Base-by-base conservation (phyloP, 2,113 vertebrate genomes). In the Hemibates koningsi region DNA sequence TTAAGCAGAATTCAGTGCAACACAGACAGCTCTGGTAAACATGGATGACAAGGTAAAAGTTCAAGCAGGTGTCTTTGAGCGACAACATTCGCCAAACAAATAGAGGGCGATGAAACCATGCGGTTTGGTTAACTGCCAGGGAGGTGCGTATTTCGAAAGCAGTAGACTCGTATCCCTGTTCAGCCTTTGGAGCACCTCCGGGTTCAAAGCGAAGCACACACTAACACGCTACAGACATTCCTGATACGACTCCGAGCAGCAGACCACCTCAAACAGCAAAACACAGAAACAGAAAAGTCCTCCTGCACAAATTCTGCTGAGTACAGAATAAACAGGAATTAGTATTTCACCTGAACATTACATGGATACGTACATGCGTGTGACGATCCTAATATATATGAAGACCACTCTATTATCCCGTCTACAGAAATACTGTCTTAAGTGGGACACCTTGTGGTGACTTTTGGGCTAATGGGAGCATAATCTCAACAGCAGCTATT, bases 401-500 rank as follows among this genome's bases (percentile, higher is more conserved):
- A 3, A 61, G 6, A 54, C 45, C 45, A 45, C 61, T 50, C n/a
- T 13, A 14, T 14, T 24, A 24, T 52, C 52, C 43, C 17, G 9
- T 29, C 48, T 13, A 9, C 32, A 21, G 53, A 52, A 91, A 88
- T 3, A 87, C 81, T 80, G 78, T 21, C 38, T 63, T 32, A 21
- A 71, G 9, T 13, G 41, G 41, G 61, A 5, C 89, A 84, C 79
- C 92, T 32, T 34, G 83, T 88, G 89, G 93, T 24, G 61, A 84
- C 41, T 2, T 38, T 21, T 41, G 27, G 50, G 29, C 38, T 80
- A 82, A 80, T 21, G 21, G 38, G 9, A 71, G 27, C 36, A 76
- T 87, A 85, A 86, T 84, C 80, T 87, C 83, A 84, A 68, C 85
- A 91, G 88, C 91, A 91, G 71, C 83, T 32, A 76, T 78, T 54